Percentiles rank a stretch among this genome's conserved stretches.
These are phyloP conservation scores for Cephalophus harveyi DNA, from an alignment of 2,113 vertebrate genomes.

Conservation along the genomic window DNA sequence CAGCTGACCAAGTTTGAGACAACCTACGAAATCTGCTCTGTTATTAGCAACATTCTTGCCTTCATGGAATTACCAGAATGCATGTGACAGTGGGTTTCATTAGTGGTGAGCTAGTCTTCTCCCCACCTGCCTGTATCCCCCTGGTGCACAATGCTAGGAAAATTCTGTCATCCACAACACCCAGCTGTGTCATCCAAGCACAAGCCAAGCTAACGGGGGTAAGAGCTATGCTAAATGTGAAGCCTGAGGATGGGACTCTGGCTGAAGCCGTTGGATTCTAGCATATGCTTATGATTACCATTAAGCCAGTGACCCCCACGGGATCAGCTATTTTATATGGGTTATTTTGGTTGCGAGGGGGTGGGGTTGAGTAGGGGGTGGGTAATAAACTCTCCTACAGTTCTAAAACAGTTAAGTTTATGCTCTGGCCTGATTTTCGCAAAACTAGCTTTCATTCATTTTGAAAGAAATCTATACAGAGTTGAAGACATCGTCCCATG, in stretches of 20 bases:
- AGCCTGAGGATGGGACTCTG: background rate
- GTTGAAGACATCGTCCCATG: background rate
- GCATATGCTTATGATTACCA: background rate
- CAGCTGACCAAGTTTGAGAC: slow-evolving; percentile 67
- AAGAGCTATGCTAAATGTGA: background rate
- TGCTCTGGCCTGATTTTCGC: background rate
- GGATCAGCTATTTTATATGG: background rate
- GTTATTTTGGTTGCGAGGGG: background rate
- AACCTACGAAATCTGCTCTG: slow-evolving; percentile 65
- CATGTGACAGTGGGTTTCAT: slow-evolving; percentile 47
- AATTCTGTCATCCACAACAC: background rate
- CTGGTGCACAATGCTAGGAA: background rate
- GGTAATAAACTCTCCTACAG: background rate
- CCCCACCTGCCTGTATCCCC: background rate
- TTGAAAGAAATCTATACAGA: background rate
- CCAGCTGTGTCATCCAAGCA: background rate
- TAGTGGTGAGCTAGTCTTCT: slow-evolving; percentile 53
- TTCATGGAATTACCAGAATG: slow-evolving; percentile 71
- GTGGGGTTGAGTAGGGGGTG: too few species aligned
- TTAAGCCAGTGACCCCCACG: background rate
- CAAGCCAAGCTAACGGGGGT: background rate
- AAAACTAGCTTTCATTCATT: background rate
- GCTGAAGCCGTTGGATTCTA: background rate
- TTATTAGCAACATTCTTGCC: slow-evolving; percentile 72
- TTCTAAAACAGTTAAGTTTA: background rate